Base-by-base conservation (phyloP, 1,140 invertebrate species). In the Gryon sp. region DNA sequence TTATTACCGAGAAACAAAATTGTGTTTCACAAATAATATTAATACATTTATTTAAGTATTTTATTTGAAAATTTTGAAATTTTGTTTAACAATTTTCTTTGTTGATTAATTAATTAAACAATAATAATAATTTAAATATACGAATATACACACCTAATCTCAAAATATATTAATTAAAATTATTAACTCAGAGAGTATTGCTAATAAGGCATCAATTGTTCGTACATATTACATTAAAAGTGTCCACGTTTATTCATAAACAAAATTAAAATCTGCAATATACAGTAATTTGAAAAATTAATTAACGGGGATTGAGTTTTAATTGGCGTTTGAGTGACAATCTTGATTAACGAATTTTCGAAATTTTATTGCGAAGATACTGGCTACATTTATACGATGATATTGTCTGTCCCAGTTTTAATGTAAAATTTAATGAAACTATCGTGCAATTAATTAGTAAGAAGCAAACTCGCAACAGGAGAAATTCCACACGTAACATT, bases 401-500 rank as follows among this genome's bases (percentile, higher is more conserved):
- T 41, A 41, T 7, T 32, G 45, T 43, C 19, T 48, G 41, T 55
- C 20, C n/a, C 4, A 6, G 59, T 11, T 43, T 55, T 59, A 50
- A 65, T 38, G 52, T 60, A 34, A 45, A 57, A 60, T 66, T 75
- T 46, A 60, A 68, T 76, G 59, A 65, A 76, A 65, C 52, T 45
- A 65, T 65, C 9, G 34, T 20, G 38, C 36, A 65, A 70, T 70
- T 65, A 76, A 76, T 59, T 43, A 24, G 36, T 52, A 16, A 36
- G 48, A 68, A 66, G 41, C 3, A 65, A 65, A 69, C 50, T 57
- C 26, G 48, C 38, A 8, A 52, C 14, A 52, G 7, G 26, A 53
- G 59, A 66, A 70, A 66, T 70, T 60, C 32, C 41, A 77, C 66
- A 66, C 45, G 46, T 66, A 76, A 62, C 65, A 46, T 77, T 57